phyloP scores from a whole-genome alignment of 1,140 invertebrate genomes.

The Sminthurides bifidus region DNA sequence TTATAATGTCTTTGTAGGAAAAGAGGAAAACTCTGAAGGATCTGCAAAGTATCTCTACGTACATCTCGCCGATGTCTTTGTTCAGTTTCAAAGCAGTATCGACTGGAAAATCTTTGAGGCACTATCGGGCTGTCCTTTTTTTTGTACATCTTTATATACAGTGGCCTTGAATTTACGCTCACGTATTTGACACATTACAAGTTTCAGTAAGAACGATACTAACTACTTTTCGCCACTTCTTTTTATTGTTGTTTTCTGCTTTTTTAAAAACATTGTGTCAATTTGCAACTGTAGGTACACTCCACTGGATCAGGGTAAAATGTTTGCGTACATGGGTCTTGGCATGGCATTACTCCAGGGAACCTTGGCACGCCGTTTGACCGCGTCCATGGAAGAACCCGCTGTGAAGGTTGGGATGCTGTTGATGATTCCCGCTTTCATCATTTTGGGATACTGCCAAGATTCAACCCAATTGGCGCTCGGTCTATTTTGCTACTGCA shows the following conservation, averaged over 20 bases:
- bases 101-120: conserved; percentile 51
- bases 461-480: conserved; percentile 8
- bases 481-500: conserved; percentile 23
- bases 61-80: conserved; percentile 56
- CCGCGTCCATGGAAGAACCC: conserved; percentile 58
- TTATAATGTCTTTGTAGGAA: conserved; percentile 18
- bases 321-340: conserved; percentile 88
- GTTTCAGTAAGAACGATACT: conserved; percentile 45
- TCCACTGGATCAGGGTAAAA: conserved; percentile 93
- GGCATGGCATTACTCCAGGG: conserved; percentile 92
- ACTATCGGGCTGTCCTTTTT: conserved; percentile 81
- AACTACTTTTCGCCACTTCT: not conserved
- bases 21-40: conserved; percentile 49
- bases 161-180: conserved; percentile 92
- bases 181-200: conserved; percentile 91
- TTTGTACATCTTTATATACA: conserved; percentile 90
- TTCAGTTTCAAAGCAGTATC: conserved; percentile 46
- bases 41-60: conserved; percentile 34
- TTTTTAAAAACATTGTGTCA: not conserved
- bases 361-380: conserved; percentile 65
- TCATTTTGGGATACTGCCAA: conserved; percentile 14
- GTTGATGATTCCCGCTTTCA: conserved; percentile 25
- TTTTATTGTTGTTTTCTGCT: not conserved
- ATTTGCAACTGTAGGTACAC: conserved; percentile 46
- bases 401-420: conserved; percentile 48